These are phyloP conservation scores for Hycleus phaleratus DNA, from an alignment of 1,140 invertebrate genomes.

Conservation along the genomic window DNA sequence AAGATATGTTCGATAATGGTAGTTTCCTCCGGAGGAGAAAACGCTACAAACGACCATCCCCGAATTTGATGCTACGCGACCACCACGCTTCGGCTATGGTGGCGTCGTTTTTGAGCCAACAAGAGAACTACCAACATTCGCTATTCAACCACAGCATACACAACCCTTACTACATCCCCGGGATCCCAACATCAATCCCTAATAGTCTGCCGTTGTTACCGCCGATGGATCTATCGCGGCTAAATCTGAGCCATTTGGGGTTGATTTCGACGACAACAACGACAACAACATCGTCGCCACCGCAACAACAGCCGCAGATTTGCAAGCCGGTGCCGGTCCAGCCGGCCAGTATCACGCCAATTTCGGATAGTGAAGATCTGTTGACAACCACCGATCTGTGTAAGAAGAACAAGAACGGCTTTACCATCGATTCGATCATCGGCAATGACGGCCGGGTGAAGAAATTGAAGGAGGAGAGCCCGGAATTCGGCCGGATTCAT, in stretches of 20 bases:
- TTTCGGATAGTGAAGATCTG: constrained; percentile 34
- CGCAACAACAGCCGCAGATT: constrained; percentile 38
- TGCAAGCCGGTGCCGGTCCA: constrained; percentile 47
- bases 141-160: constrained; percentile 40
- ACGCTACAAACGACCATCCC: constrained; percentile 82
- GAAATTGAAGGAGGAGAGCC: constrained; percentile 24
- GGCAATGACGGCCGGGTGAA: constrained; percentile 27
- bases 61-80: constrained; percentile 48
- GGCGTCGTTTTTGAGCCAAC: constrained; percentile 33
- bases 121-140: constrained; percentile 39
- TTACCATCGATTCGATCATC: constrained; percentile 39
- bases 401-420: constrained; percentile 37
- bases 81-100: constrained; percentile 38
- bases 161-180: constrained; percentile 39
- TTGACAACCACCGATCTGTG: constrained; percentile 28
- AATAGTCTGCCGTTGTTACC: constrained; percentile 32
- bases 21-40: constrained; percentile 92
- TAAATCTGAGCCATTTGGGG: constrained; percentile 33
- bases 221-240: constrained; percentile 37
- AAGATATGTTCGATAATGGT: constrained; percentile 99
- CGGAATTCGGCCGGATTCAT: constrained; percentile 28
- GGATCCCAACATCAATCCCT: constrained; percentile 25
- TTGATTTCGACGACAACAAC: constrained; percentile 17
- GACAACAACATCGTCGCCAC: too few relatives aligned
- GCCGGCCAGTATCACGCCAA: constrained; percentile 34